A percentile compares a stretch with the other conserved stretches of the same genome.
These are phyloP conservation scores for Nematolebias whitei DNA, from an alignment of 2,113 vertebrate genomes.

Conservation along the genomic window DNA sequence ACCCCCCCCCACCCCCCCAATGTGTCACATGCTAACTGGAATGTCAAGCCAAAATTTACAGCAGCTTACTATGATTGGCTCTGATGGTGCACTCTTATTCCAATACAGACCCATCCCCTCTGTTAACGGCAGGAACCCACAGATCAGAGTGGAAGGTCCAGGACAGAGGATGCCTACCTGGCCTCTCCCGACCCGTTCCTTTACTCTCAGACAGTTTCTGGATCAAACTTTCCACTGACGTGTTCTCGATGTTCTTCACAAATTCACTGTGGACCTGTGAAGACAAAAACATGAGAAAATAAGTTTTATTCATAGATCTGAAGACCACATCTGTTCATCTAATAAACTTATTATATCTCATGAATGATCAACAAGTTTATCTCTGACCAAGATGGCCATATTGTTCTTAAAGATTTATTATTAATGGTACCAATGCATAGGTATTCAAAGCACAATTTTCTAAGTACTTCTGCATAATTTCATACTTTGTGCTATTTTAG, in stretches of 20 bases:
- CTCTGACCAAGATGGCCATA: too few relatives aligned
- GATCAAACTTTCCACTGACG: slow-evolving; percentile 91
- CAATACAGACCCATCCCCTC: slow-evolving; percentile 38
- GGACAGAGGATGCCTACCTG: slow-evolving; percentile 81
- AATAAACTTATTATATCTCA: too few relatives aligned
- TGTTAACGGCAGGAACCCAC: neutral
- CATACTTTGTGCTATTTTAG: too few relatives aligned
- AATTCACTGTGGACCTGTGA: slow-evolving; percentile 92
- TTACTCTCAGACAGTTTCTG: slow-evolving; percentile 95
- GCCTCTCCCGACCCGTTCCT: slow-evolving; percentile 95
- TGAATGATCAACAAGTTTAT: too few relatives aligned
- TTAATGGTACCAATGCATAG: too few relatives aligned
- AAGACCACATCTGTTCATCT: neutral
- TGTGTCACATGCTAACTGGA: slow-evolving; percentile 77
- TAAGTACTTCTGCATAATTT: too few relatives aligned
- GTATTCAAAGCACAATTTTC: too few relatives aligned
- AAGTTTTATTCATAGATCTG: neutral
- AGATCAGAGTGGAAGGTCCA: neutral
- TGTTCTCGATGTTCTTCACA: slow-evolving; percentile 94
- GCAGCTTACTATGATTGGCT: slow-evolving; percentile 75
- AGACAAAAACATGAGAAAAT: slow-evolving; percentile 18
- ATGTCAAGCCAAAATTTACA: slow-evolving; percentile 74
- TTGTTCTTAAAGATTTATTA: too few relatives aligned
- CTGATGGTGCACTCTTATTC: slow-evolving; percentile 63
- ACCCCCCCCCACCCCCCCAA: slow-evolving; percentile 62